phyloP scores from a whole-genome alignment of 1,140 invertebrate genomes.

The Brachionus calyciflorus region DNA sequence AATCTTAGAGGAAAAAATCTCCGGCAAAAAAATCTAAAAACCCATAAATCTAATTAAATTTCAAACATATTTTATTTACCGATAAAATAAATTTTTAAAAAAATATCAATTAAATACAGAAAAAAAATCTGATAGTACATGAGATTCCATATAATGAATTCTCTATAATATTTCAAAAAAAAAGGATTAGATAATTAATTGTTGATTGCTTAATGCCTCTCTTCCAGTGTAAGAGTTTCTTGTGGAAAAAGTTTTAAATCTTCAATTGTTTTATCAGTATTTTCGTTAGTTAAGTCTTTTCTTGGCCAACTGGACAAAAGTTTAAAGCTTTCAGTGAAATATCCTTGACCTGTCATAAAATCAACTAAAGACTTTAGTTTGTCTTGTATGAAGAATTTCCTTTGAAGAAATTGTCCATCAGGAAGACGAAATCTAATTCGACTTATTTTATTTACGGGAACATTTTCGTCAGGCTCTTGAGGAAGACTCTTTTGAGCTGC shows the following conservation, averaged over 20 bases:
- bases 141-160: too few species aligned
- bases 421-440: conserved; percentile 74
- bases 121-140: too few species aligned
- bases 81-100: too few species aligned
- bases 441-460: conserved; percentile 63
- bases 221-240: conserved; percentile 86
- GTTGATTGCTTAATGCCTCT: conserved; percentile 60
- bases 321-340: conserved; percentile 80
- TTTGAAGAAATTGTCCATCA: conserved; percentile 70
- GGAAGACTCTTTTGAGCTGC: conserved; percentile 1
- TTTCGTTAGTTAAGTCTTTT: conserved; percentile 67
- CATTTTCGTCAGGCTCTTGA: conserved; percentile 66
- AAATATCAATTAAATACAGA: too few species aligned
- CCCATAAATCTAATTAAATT: too few species aligned
- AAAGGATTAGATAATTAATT: too few species aligned
- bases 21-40: too few species aligned
- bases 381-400: conserved; percentile 70
- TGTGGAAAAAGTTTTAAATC: conserved; percentile 81
- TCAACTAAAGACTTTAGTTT: conserved; percentile 74
- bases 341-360: conserved; percentile 80
- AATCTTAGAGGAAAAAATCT: too few species aligned
- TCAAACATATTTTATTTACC: too few species aligned
- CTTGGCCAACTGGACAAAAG: conserved; percentile 84
- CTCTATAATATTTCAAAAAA: too few species aligned
- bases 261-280: conserved; percentile 70